These are phyloP conservation scores for Corynorhinus townsendii DNA, from an alignment of 2,113 vertebrate species.

Conservation along the genomic window DNA sequence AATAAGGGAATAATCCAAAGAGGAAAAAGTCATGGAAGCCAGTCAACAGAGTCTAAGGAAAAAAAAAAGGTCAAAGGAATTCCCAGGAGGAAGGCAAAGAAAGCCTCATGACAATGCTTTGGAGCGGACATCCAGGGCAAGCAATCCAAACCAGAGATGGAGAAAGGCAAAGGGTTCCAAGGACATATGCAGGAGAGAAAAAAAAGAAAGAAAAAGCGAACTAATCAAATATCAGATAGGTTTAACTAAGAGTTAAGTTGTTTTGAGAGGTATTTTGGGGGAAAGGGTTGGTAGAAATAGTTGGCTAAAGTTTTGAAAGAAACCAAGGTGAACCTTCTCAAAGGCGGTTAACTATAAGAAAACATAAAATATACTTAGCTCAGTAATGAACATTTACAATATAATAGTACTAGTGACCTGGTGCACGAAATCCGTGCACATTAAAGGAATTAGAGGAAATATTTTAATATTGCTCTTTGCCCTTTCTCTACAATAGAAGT, in stretches of 20 bases:
- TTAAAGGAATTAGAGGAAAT: too few species aligned
- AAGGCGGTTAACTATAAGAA: background rate
- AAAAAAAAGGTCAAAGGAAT: too few species aligned
- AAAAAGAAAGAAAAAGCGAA: background rate
- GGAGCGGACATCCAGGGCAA: too few species aligned
- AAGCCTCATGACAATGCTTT: too few species aligned
- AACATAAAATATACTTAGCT: background rate
- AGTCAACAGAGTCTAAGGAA: too few species aligned
- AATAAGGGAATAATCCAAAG: too few species aligned
- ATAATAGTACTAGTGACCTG: background rate
- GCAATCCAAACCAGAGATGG: background rate
- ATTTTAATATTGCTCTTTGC: too few species aligned
- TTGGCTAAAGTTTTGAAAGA: background rate
- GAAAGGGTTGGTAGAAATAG: background rate
- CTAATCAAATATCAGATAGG: background rate
- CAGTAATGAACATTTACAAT: background rate
- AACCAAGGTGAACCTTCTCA: background rate
- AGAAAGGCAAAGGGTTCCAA: too few species aligned
- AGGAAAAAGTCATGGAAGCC: too few species aligned
- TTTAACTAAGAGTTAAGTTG: background rate
- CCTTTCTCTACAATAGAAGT: too few species aligned
- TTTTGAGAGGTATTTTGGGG: background rate
- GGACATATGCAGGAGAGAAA: background rate
- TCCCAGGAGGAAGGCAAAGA: too few species aligned
- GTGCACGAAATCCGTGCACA: too few species aligned